Evolutionary conservation across 2,113 vertebrate genomes (phyloP).

Genomic region (Struthio camelus): DNA sequence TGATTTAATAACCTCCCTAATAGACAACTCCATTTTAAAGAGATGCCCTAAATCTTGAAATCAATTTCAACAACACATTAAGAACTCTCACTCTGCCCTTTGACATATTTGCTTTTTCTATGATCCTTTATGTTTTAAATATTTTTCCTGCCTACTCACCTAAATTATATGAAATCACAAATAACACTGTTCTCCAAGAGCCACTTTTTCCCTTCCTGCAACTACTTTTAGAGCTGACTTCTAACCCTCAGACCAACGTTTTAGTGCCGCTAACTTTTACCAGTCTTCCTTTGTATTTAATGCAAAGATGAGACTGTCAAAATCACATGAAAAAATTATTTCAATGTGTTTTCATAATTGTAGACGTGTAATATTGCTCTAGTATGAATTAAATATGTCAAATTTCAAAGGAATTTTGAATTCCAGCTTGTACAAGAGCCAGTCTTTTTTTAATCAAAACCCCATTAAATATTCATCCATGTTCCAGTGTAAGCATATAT

Average conservation of each 20-base stretch:
- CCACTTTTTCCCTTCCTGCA: neutral
- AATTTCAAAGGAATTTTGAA: constrained; percentile 39
- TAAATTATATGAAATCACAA: neutral
- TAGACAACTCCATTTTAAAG: constrained; percentile 35
- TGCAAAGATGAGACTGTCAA: neutral
- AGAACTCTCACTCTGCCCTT: neutral
- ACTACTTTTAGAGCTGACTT: neutral
- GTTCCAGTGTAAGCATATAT: constrained; percentile 15
- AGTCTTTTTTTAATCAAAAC: constrained; percentile 56
- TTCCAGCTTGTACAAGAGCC: constrained; percentile 32
- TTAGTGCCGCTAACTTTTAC: neutral
- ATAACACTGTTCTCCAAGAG: neutral
- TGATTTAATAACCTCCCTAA: constrained; percentile 56
- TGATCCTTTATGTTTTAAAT: neutral
- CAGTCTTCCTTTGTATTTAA: neutral
- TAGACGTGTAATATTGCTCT: constrained; percentile 18
- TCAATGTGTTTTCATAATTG: constrained; percentile 28
- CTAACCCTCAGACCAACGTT: neutral
- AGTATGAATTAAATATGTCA: constrained; percentile 50
- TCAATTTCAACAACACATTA: constrained; percentile 31
- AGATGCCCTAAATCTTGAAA: constrained; percentile 49
- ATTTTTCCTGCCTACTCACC: neutral
- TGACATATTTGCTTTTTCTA: neutral
- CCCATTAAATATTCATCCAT: constrained; percentile 57
- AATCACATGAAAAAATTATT: constrained; percentile 42